These are phyloP conservation scores for Carpatolechia fugitivella DNA, from an alignment of 2,888 invertebrate species.

Conservation along the genomic window DNA sequence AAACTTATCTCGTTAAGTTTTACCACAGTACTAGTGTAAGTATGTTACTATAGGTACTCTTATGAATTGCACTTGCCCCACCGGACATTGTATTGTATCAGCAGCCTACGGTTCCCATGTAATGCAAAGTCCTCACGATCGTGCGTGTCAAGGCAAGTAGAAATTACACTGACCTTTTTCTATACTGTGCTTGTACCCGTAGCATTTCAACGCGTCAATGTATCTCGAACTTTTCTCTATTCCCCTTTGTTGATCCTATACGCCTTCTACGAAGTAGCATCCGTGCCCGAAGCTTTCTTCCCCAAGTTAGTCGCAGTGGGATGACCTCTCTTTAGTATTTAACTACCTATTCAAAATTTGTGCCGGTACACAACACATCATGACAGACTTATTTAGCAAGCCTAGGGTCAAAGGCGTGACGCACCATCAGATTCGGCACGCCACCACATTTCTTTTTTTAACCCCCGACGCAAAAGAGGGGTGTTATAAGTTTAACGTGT, in stretches of 20 bases:
- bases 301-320: constrained; percentile 27
- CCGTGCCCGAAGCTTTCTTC: constrained; percentile 35
- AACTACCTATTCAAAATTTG: constrained; percentile 18
- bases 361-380: neutral
- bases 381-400: constrained; percentile 1
- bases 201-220: too few species aligned
- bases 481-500: too few species aligned
- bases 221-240: too few species aligned
- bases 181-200: too few species aligned
- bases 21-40: too few species aligned
- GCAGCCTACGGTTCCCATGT: constrained; percentile 45
- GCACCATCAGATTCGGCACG: constrained; percentile 6
- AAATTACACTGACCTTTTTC: too few species aligned
- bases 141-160: too few species aligned
- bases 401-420: neutral
- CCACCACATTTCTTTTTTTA: neutral
- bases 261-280: constrained; percentile 50
- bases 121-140: constrained; percentile 11
- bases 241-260: too few species aligned
- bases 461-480: too few species aligned
- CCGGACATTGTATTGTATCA: constrained; percentile 30
- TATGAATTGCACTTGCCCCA: constrained; percentile 1
- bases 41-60: too few species aligned
- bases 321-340: neutral
- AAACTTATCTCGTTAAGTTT: too few species aligned